These are phyloP conservation scores for Halisarca cf. caerulea DNA, from an alignment of 37 sponge, comb jelly and placozoan genomes.

Conservation along the genomic window DNA sequence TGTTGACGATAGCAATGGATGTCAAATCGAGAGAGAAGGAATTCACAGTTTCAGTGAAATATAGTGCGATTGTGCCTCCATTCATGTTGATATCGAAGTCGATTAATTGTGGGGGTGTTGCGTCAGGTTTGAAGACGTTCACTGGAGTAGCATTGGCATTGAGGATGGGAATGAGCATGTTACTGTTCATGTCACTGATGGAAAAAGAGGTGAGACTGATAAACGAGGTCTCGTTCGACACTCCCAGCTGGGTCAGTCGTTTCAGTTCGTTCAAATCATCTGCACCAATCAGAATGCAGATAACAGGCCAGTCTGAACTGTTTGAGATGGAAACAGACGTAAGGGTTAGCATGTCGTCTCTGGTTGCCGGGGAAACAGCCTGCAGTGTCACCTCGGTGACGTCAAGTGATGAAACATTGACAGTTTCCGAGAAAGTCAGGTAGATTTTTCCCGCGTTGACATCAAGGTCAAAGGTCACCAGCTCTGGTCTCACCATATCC, in stretches of 20 bases:
- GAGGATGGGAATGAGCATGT: slow-evolving; percentile 45
- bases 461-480: slow-evolving; percentile 78
- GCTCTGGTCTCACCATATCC: slow-evolving; percentile 62
- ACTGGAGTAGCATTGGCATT: slow-evolving; percentile 77
- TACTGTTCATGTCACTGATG: slow-evolving; percentile 72
- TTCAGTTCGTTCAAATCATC: slow-evolving; percentile 84
- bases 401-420: slow-evolving; percentile 71
- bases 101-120: slow-evolving; percentile 59
- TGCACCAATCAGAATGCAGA: slow-evolving; percentile 59
- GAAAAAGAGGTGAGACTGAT: slow-evolving; percentile 57
- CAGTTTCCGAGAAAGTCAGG: slow-evolving; percentile 79
- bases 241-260: slow-evolving; percentile 59
- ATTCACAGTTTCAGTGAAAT: slow-evolving; percentile 86
- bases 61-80: slow-evolving; percentile 54
- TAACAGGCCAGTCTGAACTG: slow-evolving; percentile 71
- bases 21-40: slow-evolving; percentile 51
- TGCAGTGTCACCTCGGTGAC: slow-evolving; percentile 69
- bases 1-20: slow-evolving; percentile 45
- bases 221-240: slow-evolving; percentile 63
- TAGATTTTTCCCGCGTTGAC: slow-evolving; percentile 61
- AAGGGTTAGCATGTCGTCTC: slow-evolving; percentile 46
- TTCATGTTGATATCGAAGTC: slow-evolving; percentile 63
- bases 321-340: slow-evolving; percentile 33
- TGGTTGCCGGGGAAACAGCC: slow-evolving; percentile 23
- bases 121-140: slow-evolving; percentile 56